Conservation (phyloP, 2,113 vertebrate species). For the Tenebrosternarchus preto region DNA sequence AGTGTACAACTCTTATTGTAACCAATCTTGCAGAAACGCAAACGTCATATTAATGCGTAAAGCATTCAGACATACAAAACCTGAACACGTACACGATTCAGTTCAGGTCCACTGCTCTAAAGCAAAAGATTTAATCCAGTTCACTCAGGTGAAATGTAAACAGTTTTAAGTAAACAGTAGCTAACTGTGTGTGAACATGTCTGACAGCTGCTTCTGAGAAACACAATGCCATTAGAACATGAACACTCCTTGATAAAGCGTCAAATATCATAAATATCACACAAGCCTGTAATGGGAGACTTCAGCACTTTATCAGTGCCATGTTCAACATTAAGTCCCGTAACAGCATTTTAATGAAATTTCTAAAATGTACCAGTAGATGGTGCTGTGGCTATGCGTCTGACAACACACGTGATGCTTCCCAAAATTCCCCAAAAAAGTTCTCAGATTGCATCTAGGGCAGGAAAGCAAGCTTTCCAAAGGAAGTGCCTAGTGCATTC, state of each 20-base stretch:
- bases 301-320: background rate
- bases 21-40: too few relatives aligned
- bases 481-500: too few relatives aligned
- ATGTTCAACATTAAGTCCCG: background rate
- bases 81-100: too few relatives aligned
- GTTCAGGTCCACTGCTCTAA: too few relatives aligned
- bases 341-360: too few relatives aligned
- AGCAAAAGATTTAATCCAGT: too few relatives aligned
- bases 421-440: constrained; percentile 27
- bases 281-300: background rate
- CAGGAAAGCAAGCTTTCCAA: constrained; percentile 56
- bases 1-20: too few relatives aligned
- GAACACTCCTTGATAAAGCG: background rate
- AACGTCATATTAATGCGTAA: too few relatives aligned
- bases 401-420: constrained; percentile 33
- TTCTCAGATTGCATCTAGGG: constrained; percentile 63
- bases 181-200: too few relatives aligned
- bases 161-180: too few relatives aligned
- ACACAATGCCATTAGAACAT: background rate
- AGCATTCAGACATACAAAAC: too few relatives aligned
- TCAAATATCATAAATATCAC: background rate
- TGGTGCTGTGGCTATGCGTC: constrained; percentile 51
- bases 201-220: background rate
- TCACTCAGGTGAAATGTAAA: too few relatives aligned
- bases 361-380: constrained; percentile 55